Evolutionary conservation across 1,140 invertebrate species (phyloP), one percentile per base, ranked within the genome.

Genomic region (Zaprionus davidi): DNA sequence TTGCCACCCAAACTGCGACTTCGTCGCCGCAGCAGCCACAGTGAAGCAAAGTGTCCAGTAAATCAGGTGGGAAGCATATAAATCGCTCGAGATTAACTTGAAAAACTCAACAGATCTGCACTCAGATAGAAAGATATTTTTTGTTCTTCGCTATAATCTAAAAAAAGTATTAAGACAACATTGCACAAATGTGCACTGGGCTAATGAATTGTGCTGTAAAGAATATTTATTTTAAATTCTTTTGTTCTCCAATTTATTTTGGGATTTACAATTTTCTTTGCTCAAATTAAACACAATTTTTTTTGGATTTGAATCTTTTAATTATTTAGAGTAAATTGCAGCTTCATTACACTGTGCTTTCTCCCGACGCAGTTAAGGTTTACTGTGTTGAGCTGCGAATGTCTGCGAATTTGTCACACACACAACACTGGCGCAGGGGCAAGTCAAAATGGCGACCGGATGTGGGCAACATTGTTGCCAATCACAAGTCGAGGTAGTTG

Each of bases 401-500:
- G 81, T 51, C 66, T 71, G 57, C 28, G 70, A 80, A 84, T 86
- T 86, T 86, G 82, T 86, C 82, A 82, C 76, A 71, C 60, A 74
- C 59, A 62, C 17, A 34, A 51, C 34, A 41, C 55, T 31, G 69
- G 31, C 41, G 63, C 64, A 78, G 51, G 60, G 66, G 13, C 69
- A 76, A 71, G 68, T 73, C 75, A 78, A 88, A 88, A 88, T 84
- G 84, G 84, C 84, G 68, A 76, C 84, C 84, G 84, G 84, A 87
- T 73, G 74, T 73, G 74, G 75, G 71, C 71, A 78, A 88, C 85
- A 87, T 81, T 87, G 84, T 87, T 88, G 84, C 84, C 71, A 78
- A 62, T 83, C 67, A 60, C 63, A 51, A 49, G 72, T 51, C 44
- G 58, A 44, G 56, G 66, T 49, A 38, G 65, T 24, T 51, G 58